Evolutionary conservation across 2,797 vertebrate species (phyloP).

Genomic region (Rhadinocentrus ornatus): DNA sequence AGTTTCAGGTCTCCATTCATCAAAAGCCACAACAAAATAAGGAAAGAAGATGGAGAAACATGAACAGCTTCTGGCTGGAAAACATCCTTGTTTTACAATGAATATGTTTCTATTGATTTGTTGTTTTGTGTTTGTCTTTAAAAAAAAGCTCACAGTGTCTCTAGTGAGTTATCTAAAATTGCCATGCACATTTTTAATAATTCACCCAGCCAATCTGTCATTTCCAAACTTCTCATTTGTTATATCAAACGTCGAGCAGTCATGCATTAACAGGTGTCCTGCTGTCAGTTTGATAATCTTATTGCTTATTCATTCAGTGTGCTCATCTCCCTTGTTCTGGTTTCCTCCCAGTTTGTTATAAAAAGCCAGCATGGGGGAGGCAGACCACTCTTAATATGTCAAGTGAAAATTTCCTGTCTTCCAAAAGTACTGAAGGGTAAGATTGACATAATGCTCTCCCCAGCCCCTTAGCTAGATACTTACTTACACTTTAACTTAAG

Average conservation of each 20-base stretch:
- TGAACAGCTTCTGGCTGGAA: neutral
- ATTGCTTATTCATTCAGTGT: slow-evolving; percentile 44
- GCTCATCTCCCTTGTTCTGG: slow-evolving; percentile 10
- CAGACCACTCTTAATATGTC: slow-evolving; percentile 10
- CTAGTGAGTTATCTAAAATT: slow-evolving; percentile 14
- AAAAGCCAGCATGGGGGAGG: neutral
- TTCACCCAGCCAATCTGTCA: slow-evolving; percentile 52
- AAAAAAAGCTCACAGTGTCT: slow-evolving; percentile 23
- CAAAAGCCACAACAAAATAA: neutral
- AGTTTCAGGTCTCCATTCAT: neutral
- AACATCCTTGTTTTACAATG: slow-evolving; percentile 3
- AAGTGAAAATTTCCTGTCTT: slow-evolving; percentile 24
- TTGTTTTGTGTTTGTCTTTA: slow-evolving; percentile 12
- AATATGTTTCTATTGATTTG: slow-evolving; percentile 52
- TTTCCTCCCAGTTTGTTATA: slow-evolving; percentile 17
- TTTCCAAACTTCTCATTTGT: slow-evolving; percentile 21
- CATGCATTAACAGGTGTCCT: slow-evolving; percentile 35
- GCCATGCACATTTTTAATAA: slow-evolving; percentile 12
- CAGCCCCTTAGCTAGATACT: too few species aligned
- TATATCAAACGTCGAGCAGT: slow-evolving; percentile 26
- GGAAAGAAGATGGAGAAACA: neutral
- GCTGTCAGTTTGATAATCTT: slow-evolving; percentile 38
- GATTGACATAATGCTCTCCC: neutral
- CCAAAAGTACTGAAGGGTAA: slow-evolving; percentile 27
- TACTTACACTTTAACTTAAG: too few species aligned